Evolutionary conservation across 2,888 invertebrate species (phyloP).

Genomic region (Lycophotia porphyrea): DNA sequence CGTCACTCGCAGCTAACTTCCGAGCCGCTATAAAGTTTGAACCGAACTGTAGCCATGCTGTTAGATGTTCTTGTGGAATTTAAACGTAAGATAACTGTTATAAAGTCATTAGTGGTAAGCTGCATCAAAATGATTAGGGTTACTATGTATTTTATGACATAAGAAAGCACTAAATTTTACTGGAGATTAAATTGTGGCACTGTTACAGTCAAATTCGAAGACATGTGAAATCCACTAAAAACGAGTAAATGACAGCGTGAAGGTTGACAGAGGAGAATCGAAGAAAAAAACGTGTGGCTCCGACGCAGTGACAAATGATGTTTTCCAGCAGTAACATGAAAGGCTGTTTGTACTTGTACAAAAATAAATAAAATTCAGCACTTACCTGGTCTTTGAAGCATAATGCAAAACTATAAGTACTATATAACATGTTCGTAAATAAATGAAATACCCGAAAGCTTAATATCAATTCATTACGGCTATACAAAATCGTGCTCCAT

Average conservation of each 20-base stretch:
- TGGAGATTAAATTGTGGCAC: neutral
- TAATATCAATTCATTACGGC: slow-evolving; percentile 48
- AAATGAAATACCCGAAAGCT: slow-evolving; percentile 26
- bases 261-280: too few relatives aligned
- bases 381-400: slow-evolving; percentile 50
- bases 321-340: neutral
- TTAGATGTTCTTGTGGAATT: neutral
- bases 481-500: slow-evolving; percentile 11
- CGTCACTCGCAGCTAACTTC: too few relatives aligned
- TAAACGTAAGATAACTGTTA: neutral
- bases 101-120: neutral
- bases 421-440: slow-evolving; percentile 46
- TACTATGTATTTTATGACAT: too few relatives aligned
- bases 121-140: neutral
- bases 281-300: too few relatives aligned
- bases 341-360: neutral
- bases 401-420: slow-evolving; percentile 20
- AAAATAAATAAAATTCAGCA: neutral
- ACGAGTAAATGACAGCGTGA: too few relatives aligned
- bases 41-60: neutral
- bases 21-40: too few relatives aligned
- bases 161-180: neutral
- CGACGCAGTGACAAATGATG: too few relatives aligned
- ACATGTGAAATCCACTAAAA: neutral
- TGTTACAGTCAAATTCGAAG: neutral